These are phyloP conservation scores for Spongia lamella DNA, from an alignment of 37 sponge, comb jelly and placozoan species.

Conservation along the genomic window DNA sequence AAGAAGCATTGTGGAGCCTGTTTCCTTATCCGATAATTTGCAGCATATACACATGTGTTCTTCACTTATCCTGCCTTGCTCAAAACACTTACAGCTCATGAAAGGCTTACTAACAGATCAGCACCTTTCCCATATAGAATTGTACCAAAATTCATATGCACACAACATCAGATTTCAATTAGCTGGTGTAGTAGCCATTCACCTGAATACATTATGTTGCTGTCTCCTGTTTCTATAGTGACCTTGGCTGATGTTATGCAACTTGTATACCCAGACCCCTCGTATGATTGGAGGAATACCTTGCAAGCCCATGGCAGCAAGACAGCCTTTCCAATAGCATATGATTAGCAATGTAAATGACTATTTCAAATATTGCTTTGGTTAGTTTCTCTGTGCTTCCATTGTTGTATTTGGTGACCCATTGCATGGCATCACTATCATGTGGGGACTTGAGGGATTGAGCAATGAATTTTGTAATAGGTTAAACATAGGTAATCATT, in stretches of 20 bases:
- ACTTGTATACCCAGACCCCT: too few species aligned
- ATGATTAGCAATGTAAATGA: neutral
- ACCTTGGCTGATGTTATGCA: too few species aligned
- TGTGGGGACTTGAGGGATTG: neutral
- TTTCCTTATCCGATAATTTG: too few species aligned
- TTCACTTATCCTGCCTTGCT: too few species aligned
- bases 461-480: neutral
- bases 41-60: too few species aligned
- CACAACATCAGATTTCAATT: neutral
- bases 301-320: neutral
- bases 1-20: too few species aligned
- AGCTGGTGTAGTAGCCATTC: slow-evolving; percentile 27
- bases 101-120: too few species aligned
- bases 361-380: neutral
- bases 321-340: neutral
- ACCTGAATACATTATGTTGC: neutral
- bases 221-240: neutral
- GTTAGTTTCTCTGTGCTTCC: neutral
- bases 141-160: slow-evolving; percentile 16
- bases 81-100: too few species aligned
- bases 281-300: neutral
- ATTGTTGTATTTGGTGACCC: too few species aligned
- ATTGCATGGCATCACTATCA: neutral
- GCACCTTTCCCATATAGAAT: neutral
- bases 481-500: neutral